Conservation (phyloP, 2,888 invertebrate species). For the Erpobdella octoculata region DNA sequence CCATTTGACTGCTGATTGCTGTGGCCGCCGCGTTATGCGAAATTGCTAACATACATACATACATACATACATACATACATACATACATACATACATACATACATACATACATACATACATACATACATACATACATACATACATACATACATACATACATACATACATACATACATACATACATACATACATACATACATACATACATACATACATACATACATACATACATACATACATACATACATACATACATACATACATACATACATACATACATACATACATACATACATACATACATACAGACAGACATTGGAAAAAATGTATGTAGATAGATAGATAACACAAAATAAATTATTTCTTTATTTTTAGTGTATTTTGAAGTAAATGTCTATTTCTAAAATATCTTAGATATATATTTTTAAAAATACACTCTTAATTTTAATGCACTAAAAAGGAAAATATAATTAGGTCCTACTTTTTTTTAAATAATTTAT, state of each 20-base stretch:
- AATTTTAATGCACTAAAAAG: too few species aligned
- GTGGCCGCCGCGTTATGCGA: too few species aligned
- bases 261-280: constrained; percentile 26
- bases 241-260: constrained; percentile 29
- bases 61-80: not conserved
- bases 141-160: constrained; percentile 1
- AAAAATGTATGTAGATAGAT: constrained; percentile 12
- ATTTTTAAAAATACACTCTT: too few species aligned
- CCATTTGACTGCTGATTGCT: too few species aligned
- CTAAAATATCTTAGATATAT: too few species aligned
- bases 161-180: not conserved
- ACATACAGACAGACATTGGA: too few species aligned
- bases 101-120: constrained; percentile 1
- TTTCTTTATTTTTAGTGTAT: too few species aligned
- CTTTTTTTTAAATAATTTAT: too few species aligned
- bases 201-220: constrained; percentile 29
- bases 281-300: constrained; percentile 16
- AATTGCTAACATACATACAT: not conserved
- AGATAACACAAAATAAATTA: too few species aligned
- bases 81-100: not conserved
- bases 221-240: constrained; percentile 28
- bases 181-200: constrained; percentile 19
- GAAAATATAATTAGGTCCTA: too few species aligned
- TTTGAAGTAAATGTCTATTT: too few species aligned
- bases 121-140: not conserved